phyloP scores from a whole-genome alignment of 2,888 invertebrate species.

The Allolobophora icterica region DNA sequence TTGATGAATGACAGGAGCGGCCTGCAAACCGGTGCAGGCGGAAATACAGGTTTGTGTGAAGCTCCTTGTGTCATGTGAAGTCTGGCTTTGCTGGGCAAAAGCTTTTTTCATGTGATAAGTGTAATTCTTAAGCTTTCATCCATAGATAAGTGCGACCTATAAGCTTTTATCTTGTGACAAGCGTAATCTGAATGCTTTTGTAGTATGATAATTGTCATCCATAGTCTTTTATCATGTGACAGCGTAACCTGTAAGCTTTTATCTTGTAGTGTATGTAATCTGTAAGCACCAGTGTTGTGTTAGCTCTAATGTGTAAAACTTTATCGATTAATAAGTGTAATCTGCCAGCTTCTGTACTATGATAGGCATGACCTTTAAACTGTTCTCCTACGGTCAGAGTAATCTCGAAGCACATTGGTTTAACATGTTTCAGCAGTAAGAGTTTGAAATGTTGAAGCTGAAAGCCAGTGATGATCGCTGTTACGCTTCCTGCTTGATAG shows the following conservation, averaged over 20 bases:
- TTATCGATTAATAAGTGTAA: too few species aligned
- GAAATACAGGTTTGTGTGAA: background rate
- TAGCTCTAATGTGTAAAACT: too few species aligned
- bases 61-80: background rate
- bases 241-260: background rate
- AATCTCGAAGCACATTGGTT: background rate
- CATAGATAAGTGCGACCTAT: background rate
- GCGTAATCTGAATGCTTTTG: background rate
- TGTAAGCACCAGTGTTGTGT: background rate
- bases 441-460: background rate
- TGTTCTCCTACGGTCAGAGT: background rate
- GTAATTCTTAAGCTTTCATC: background rate
- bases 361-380: too few species aligned
- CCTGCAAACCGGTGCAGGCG: background rate
- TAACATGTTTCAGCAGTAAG: background rate
- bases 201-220: background rate
- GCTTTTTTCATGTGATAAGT: background rate
- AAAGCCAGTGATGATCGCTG: background rate
- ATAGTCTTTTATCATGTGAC: background rate
- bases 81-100: background rate
- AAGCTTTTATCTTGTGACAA: background rate
- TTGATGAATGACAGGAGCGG: constrained; percentile 38
- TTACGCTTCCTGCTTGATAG: background rate
- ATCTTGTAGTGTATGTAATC: background rate
- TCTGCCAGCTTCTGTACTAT: too few species aligned